Conservation (phyloP, 2,113 vertebrate genomes). For the Caretta caretta region DNA sequence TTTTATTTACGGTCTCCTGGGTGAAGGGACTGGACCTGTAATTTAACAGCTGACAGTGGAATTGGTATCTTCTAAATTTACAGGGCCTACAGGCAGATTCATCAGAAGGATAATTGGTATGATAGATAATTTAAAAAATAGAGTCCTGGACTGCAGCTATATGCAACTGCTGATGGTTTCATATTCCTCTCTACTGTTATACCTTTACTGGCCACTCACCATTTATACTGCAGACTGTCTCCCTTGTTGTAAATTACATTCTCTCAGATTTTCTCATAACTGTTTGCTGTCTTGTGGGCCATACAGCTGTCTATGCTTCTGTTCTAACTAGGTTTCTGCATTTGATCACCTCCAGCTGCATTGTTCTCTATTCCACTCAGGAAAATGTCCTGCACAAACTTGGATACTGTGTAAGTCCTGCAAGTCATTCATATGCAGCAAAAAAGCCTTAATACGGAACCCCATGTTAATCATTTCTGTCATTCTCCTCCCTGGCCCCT, state of each 20-base stretch:
- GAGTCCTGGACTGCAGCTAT: slow-evolving; percentile 55
- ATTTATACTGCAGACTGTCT: neutral
- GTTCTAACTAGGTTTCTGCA: neutral
- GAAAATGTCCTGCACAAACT: neutral
- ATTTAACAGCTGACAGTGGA: slow-evolving; percentile 43
- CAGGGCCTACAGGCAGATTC: slow-evolving; percentile 37
- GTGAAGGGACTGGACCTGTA: slow-evolving; percentile 13
- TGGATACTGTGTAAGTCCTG: neutral
- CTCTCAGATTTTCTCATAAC: neutral
- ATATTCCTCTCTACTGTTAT: slow-evolving; percentile 49
- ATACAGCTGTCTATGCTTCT: neutral
- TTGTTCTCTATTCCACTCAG: neutral
- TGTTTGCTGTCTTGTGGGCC: neutral
- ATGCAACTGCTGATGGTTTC: slow-evolving; percentile 54
- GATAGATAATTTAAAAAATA: slow-evolving; percentile 39
- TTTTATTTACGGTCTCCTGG: neutral
- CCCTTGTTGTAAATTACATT: neutral
- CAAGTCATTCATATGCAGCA: neutral
- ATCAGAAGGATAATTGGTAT: slow-evolving; percentile 40
- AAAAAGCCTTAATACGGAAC: neutral
- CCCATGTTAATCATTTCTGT: neutral
- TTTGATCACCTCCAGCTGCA: neutral
- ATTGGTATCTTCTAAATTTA: slow-evolving; percentile 32
- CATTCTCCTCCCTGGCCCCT: neutral
- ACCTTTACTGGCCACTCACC: neutral